Percentiles rank a stretch among this genome's conserved stretches.
These are phyloP conservation scores for Tetanocera ferruginea DNA, from an alignment of 2,888 invertebrate genomes.

Conservation along the genomic window DNA sequence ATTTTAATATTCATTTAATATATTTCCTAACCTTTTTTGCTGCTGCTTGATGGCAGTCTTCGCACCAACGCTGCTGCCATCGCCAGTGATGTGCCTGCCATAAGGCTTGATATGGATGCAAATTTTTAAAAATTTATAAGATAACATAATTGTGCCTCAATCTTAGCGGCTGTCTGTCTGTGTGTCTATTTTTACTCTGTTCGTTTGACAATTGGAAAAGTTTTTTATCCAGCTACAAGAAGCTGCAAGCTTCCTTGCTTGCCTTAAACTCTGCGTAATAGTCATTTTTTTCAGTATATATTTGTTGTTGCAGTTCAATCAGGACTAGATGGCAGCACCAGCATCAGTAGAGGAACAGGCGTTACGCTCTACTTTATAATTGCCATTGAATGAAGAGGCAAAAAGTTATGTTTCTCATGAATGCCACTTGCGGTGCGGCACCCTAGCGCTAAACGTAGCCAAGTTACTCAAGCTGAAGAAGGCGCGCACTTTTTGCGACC, in stretches of 20 bases:
- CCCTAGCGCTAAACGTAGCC: neutral
- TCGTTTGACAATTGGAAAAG: constrained; percentile 19
- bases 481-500: neutral
- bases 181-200: neutral
- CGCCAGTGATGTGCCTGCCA: no score
- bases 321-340: neutral
- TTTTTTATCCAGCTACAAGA: neutral
- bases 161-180: neutral
- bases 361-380: neutral
- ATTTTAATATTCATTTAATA: no score
- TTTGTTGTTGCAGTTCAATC: no score
- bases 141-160: constrained; percentile 24
- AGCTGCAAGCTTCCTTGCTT: neutral
- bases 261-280: neutral
- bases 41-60: no score
- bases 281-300: neutral
- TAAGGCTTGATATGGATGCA: neutral
- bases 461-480: neutral
- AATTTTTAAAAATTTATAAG: constrained; percentile 25
- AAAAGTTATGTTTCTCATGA: neutral
- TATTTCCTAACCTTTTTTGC: no score
- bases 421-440: neutral
- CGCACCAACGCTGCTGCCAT: neutral
- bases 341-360: neutral
- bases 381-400: neutral